These are phyloP conservation scores for Wasmannia auropunctata DNA, from an alignment of 1,140 invertebrate species.

Conservation along the genomic window DNA sequence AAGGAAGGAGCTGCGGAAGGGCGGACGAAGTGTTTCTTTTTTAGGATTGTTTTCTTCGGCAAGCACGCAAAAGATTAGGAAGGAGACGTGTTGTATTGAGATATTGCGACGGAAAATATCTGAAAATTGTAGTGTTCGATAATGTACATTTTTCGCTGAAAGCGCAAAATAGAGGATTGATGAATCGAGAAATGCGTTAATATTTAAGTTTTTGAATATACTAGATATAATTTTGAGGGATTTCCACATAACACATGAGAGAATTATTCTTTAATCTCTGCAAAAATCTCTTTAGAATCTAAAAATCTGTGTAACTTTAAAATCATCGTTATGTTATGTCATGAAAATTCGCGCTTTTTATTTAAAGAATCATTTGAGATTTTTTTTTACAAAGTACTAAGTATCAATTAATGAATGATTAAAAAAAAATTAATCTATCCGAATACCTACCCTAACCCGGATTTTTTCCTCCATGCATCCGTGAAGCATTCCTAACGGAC, in stretches of 20 bases:
- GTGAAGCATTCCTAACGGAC: constrained; percentile 88
- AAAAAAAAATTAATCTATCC: constrained; percentile 28
- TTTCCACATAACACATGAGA: background rate
- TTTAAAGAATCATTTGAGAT: background rate
- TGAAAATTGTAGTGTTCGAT: background rate
- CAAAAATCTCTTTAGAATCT: background rate
- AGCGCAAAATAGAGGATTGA: background rate
- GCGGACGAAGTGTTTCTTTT: constrained; percentile 47
- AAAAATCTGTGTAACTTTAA: background rate
- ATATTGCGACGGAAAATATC: background rate
- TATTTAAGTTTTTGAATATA: background rate
- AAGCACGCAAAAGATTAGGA: constrained; percentile 14
- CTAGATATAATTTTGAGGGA: background rate
- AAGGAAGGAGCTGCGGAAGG: constrained; percentile 26
- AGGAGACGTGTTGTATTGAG: background rate
- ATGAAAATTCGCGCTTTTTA: background rate
- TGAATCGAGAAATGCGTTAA: background rate
- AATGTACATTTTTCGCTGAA: background rate
- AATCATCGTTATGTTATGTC: background rate
- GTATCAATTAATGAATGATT: background rate
- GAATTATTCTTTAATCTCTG: background rate
- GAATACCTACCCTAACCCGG: constrained; percentile 88
- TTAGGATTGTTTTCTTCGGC: constrained; percentile 41
- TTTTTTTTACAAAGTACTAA: background rate
- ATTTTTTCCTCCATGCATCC: constrained; percentile 87